These are phyloP conservation scores for Idaea biselata DNA, from an alignment of 2,888 invertebrate genomes.

Conservation along the genomic window DNA sequence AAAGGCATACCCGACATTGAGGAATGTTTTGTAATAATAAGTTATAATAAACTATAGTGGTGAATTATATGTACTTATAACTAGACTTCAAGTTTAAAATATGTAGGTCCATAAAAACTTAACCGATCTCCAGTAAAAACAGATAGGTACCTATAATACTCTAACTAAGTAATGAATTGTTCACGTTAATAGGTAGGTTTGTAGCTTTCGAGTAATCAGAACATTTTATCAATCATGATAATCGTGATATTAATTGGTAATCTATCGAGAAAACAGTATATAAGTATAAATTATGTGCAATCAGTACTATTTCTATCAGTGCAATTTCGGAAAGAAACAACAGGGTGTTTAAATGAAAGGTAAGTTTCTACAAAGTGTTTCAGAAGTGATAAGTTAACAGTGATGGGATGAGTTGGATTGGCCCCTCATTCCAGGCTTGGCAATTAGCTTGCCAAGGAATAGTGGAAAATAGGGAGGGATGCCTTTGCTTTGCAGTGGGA, in stretches of 20 bases:
- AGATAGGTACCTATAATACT: too few species aligned
- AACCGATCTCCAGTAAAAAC: too few species aligned
- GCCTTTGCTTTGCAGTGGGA: too few species aligned
- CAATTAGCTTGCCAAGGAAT: too few species aligned
- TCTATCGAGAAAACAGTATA: neutral
- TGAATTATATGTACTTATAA: too few species aligned
- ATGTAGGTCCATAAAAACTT: too few species aligned
- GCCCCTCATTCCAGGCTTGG: too few species aligned
- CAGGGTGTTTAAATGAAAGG: slow-evolving; percentile 42
- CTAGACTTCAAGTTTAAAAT: too few species aligned
- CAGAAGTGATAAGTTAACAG: slow-evolving; percentile 2
- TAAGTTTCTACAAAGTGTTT: slow-evolving; percentile 22
- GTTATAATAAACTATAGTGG: too few species aligned
- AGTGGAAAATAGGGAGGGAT: too few species aligned
- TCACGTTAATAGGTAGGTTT: neutral
- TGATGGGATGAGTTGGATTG: neutral
- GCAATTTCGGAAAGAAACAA: slow-evolving; percentile 27
- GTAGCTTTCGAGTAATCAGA: neutral
- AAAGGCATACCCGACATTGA: too few species aligned
- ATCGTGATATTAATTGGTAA: neutral
- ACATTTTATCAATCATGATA: neutral
- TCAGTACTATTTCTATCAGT: slow-evolving; percentile 28
- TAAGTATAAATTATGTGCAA: slow-evolving; percentile 43
- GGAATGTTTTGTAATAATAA: too few species aligned
- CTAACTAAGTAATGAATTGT: neutral